Evolutionary conservation across 2,113 vertebrate species (phyloP).

Genomic region (Dipodomys spectabilis): DNA sequence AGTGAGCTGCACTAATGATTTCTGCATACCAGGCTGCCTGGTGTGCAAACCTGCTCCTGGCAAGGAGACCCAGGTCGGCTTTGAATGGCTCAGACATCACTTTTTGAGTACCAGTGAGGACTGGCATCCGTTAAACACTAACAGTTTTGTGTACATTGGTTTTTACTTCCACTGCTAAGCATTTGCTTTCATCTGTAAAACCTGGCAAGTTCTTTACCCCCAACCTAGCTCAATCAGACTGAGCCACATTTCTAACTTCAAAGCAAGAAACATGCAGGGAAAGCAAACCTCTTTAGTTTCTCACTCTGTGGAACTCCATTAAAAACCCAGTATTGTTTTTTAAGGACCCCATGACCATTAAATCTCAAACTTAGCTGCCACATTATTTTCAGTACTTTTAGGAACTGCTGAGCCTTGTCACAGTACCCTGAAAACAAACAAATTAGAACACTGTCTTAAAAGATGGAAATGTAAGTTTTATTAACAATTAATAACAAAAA

Average conservation of each 20-base stretch:
- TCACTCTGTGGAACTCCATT: conserved; percentile 70
- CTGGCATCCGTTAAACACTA: conserved; percentile 45
- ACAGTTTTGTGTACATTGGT: conserved; percentile 35
- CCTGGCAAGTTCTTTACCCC: conserved; percentile 69
- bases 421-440: conserved; percentile 36
- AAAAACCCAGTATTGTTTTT: conserved; percentile 74
- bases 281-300: conserved; percentile 55
- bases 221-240: conserved; percentile 71
- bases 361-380: conserved; percentile 63
- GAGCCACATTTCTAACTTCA: conserved; percentile 58
- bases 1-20: background rate
- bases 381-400: conserved; percentile 69
- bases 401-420: conserved; percentile 58
- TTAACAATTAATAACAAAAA: conserved; percentile 66
- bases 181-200: conserved; percentile 66
- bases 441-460: conserved; percentile 44
- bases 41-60: background rate
- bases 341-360: conserved; percentile 74
- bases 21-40: background rate
- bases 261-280: conserved; percentile 66
- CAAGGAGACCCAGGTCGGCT: conserved; percentile 21
- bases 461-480: conserved; percentile 63
- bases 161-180: conserved; percentile 73
- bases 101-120: conserved; percentile 31
- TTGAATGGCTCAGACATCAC: background rate